Conservation (phyloP, 2,888 invertebrate species). For the Ochlodes sylvanus region DNA sequence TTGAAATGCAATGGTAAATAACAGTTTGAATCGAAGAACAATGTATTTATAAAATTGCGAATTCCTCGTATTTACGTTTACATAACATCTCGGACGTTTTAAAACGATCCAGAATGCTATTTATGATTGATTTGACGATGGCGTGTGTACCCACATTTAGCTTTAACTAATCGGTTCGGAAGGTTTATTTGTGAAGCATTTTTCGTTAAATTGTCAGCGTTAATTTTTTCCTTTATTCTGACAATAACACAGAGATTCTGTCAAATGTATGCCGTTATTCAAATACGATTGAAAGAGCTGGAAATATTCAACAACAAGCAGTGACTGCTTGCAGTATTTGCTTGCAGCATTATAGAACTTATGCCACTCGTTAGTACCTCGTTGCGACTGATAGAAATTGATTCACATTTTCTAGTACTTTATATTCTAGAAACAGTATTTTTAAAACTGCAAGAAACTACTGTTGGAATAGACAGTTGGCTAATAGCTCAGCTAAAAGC, state of each 20-base stretch:
- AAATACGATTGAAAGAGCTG: not conserved
- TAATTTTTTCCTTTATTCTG: not conserved
- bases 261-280: not conserved
- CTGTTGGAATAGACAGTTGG: conserved; percentile 21
- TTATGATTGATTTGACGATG: conserved; percentile 23
- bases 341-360: conserved; percentile 1
- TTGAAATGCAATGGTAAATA: conserved; percentile 8
- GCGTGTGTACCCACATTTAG: conserved; percentile 19
- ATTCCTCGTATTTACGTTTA: conserved; percentile 11
- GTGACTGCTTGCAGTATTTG: conserved; percentile 8
- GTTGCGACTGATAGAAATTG: conserved; percentile 7
- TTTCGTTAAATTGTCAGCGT: conserved; percentile 7
- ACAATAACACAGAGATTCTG: not conserved
- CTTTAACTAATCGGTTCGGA: conserved; percentile 18
- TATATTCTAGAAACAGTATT: not conserved
- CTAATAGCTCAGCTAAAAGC: conserved; percentile 20
- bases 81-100: conserved; percentile 11
- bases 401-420: conserved; percentile 13
- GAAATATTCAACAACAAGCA: not conserved
- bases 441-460: not conserved
- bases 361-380: conserved; percentile 2
- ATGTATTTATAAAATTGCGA: conserved; percentile 13
- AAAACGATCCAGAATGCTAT: conserved; percentile 20
- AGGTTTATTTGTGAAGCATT: not conserved
- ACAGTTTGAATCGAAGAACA: conserved; percentile 7